Conservation (phyloP, 2,113 vertebrate species). For the Apus apus region DNA sequence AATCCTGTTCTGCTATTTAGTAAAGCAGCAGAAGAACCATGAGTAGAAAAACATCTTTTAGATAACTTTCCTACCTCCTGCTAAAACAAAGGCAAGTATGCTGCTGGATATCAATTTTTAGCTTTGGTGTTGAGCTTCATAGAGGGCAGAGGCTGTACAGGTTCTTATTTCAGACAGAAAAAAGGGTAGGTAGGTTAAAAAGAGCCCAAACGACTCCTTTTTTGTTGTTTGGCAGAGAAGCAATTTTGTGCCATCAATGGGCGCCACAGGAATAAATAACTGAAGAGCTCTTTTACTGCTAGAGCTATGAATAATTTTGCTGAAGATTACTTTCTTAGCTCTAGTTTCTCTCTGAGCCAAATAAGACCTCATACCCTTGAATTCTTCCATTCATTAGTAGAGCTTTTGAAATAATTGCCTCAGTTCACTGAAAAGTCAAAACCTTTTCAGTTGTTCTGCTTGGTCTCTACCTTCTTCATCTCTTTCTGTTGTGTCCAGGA, state of each 20-base stretch:
- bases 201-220: background rate
- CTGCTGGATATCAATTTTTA: background rate
- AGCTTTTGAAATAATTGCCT: background rate
- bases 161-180: background rate
- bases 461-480: background rate
- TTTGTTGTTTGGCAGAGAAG: background rate
- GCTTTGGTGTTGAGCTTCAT: background rate
- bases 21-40: background rate
- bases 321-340: background rate
- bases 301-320: background rate
- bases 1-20: background rate
- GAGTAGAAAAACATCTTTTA: background rate
- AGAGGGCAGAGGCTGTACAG: background rate
- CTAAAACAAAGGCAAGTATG: background rate
- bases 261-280: background rate
- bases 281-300: background rate
- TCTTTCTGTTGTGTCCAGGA: background rate
- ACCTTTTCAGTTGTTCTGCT: background rate
- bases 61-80: background rate
- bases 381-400: background rate
- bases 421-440: background rate
- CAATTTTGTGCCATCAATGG: background rate
- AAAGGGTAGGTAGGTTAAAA: background rate
- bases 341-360: background rate
- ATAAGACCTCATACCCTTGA: background rate